These are phyloP conservation scores for Margaritifera margaritifera DNA, from an alignment of 2,888 invertebrate genomes.

Conservation along the genomic window DNA sequence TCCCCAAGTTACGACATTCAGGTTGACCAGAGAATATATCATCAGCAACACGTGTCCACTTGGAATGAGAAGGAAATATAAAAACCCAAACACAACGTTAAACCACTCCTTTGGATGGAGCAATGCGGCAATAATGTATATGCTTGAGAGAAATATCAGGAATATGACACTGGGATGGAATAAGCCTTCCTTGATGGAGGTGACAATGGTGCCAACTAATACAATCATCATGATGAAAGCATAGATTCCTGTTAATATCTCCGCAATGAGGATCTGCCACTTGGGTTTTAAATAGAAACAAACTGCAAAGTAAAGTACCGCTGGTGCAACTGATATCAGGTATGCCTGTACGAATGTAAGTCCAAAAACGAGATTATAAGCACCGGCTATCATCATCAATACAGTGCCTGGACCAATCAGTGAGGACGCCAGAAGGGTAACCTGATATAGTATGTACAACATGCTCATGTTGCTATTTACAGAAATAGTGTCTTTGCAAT, in stretches of 20 bases:
- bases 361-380: conserved; percentile 60
- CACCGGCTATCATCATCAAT: conserved; percentile 68
- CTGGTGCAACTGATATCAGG: conserved; percentile 55
- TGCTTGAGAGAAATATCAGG: conserved; percentile 51
- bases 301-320: conserved; percentile 53
- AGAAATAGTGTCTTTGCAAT: conserved; percentile 93
- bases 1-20: conserved; percentile 70
- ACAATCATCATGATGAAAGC: conserved; percentile 69
- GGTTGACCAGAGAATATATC: conserved; percentile 66
- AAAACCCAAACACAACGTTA: conserved; percentile 57
- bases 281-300: conserved; percentile 58
- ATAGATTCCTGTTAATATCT: conserved; percentile 60
- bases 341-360: conserved; percentile 55
- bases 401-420: conserved; percentile 80
- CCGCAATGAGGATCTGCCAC: conserved; percentile 60
- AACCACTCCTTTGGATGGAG: conserved; percentile 68
- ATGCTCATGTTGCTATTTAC: conserved; percentile 95
- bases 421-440: conserved; percentile 91
- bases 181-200: conserved; percentile 50
- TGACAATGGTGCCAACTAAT: conserved; percentile 60
- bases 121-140: conserved; percentile 59
- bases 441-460: conserved; percentile 63
- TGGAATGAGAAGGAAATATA: conserved; percentile 68
- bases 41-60: conserved; percentile 69
- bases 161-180: conserved; percentile 68